Base-by-base conservation (phyloP, 2,113 vertebrate genomes). In the Pleuronectes platessa region DNA sequence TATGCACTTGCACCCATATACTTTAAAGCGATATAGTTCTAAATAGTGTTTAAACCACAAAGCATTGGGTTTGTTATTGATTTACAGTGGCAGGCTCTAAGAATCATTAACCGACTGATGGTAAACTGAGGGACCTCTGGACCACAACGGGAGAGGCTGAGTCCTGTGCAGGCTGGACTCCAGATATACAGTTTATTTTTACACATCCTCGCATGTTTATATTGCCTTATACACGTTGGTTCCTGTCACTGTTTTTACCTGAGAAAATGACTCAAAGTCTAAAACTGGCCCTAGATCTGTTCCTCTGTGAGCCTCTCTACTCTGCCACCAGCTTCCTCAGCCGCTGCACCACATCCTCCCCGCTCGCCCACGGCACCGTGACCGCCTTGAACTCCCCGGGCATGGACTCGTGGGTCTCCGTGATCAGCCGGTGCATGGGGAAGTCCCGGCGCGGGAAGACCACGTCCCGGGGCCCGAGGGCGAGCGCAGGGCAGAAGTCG, bases 401-500 rank as follows among this genome's bases (percentile, higher is more conserved):
- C 80, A 94, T 94, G 31, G 95, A 85, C 45, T 96, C 95, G 58
- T 95, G 95, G 67, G 92, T 94, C 90, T 98, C 96, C 18, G 93
- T 94, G 86, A 96, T 94, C 69, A 98, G 89, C 45, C 92, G 90
- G 92, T 99, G 97, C 97, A 99, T 97, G 67, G 97, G 97, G 62
- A 96, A 99, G 31, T 96, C 95, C 35, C 94, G 92, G 10, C 98
- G 92, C 0, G 98, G 96, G 88, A 99, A 98, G 0, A 93, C 96
- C 78, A 97, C 93, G 23, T 99, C 98, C 0, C 93, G 89, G 0
- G 92, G 87, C 0, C 89, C 93, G 88, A 99, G 91, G 3, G 92
- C 37, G 20, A 90, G 78, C 0, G 94, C 92, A 0, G 98, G 98
- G 77, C 98, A 99, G 93, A 98, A 98, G 87, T 99, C 98, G 51